Base-by-base conservation (phyloP, 2,113 vertebrate genomes). In the Tauraco erythrolophus region DNA sequence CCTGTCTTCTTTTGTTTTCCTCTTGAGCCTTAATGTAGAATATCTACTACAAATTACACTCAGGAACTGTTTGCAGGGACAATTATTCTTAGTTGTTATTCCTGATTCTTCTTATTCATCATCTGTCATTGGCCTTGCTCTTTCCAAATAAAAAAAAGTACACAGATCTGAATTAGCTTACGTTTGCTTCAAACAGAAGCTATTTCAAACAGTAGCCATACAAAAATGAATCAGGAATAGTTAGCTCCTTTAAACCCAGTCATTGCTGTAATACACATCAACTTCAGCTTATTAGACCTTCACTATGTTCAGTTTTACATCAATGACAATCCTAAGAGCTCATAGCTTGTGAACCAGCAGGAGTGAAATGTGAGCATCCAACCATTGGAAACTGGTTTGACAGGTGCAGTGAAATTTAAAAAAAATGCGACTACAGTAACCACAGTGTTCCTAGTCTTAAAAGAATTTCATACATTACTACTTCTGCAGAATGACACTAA, bases 1-100 rank as follows among this genome's bases (percentile, higher is more conserved):
- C 6, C 22, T 65, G 22, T 48, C 19, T 68, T 50, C 19, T 81
- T 74, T 57, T 12, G 57, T 62, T 84, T 77, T 74, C 23, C 2
- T 54, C 30, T 62, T 43, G 8, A 77, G 10, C 85, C 17, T 61
- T 51, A 80, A 45, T 19, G 30, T 31, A 56, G 19, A 79, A 3
- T 68, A 54, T 64, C 27, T 79, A 45, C 30, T 77, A 76, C 62
- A 91, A 77, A 86, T 50, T 60, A 88, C 16, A 35, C 19, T 9
- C 30, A 89, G 6, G 30, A 89, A 70, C 6, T 18, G 11, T 60
- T 91, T 82, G 39, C 30, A 91, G 30, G 13, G 43, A 43, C 66
- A 78, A 87, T 95, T 84, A 84, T 78, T 92, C 37, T 64, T 46
- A 60, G 17, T n/a, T 71, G 53, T 91, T 94, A 86, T 64, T 91